Evolutionary conservation across 1,140 invertebrate genomes (phyloP).

Genomic region (Agraylea sexmaculata): DNA sequence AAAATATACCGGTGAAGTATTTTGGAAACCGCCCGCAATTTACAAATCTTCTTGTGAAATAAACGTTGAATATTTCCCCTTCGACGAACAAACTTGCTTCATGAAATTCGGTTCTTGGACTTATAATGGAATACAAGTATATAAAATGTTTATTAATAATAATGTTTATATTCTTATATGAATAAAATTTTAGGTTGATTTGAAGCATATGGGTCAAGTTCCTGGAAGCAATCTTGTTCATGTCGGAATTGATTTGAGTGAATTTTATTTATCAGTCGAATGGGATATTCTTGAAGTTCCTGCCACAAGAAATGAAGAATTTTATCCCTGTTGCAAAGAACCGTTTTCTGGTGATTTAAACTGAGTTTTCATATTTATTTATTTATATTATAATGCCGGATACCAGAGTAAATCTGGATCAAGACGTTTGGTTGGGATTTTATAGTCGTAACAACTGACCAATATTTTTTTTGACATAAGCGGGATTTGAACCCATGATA

Average conservation of each 20-base stretch:
- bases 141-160: constrained; percentile 1
- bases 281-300: constrained; percentile 91
- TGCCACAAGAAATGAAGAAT: constrained; percentile 80
- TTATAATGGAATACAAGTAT: constrained; percentile 75
- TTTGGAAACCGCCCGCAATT: constrained; percentile 97
- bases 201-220: constrained; percentile 67
- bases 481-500: too few relatives aligned
- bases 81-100: constrained; percentile 85
- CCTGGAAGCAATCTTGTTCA: constrained; percentile 65
- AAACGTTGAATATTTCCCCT: constrained; percentile 91
- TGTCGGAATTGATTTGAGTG: constrained; percentile 77
- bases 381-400: background rate
- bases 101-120: constrained; percentile 98
- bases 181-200: constrained; percentile 54
- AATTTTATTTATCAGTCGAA: constrained; percentile 88
- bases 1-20: constrained; percentile 79
- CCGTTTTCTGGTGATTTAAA: constrained; percentile 61
- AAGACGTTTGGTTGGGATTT: background rate
- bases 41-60: constrained; percentile 97
- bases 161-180: background rate
- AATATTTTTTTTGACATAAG: background rate
- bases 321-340: constrained; percentile 75
- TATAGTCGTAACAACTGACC: background rate
- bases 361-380: background rate
- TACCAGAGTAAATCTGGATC: background rate